Percentiles rank a stretch among this genome's conserved stretches.
Evolutionary conservation across 2,113 vertebrate genomes (phyloP).

Genomic region (Mesitornis unicolor): DNA sequence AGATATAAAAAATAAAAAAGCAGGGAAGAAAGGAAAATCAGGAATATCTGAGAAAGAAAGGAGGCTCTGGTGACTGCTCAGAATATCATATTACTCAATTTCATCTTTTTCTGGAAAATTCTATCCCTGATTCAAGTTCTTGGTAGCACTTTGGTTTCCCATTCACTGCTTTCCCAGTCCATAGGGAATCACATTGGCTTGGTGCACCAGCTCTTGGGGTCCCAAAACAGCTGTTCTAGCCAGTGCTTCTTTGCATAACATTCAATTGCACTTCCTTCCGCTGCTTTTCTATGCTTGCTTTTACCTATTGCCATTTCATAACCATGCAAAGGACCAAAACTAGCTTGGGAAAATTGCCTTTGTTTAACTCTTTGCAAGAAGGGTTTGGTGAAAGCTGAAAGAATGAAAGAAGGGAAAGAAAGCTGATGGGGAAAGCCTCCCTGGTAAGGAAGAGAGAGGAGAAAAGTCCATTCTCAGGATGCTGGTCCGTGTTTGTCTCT

Average conservation of each 20-base stretch:
- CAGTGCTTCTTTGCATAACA: neutral
- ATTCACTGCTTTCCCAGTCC: neutral
- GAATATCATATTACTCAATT: neutral
- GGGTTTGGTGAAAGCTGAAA: neutral
- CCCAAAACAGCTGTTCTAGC: neutral
- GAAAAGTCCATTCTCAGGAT: neutral
- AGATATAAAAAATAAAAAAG: neutral
- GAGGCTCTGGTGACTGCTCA: neutral
- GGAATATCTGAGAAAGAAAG: neutral
- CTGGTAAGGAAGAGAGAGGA: neutral
- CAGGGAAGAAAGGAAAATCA: accelerated
- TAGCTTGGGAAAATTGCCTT: neutral
- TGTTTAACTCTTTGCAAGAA: neutral
- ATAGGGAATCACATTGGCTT: neutral
- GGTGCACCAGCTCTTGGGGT: neutral
- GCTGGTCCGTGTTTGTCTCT: neutral
- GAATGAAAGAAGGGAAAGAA: neutral
- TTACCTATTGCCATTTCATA: neutral
- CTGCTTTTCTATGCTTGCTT: neutral
- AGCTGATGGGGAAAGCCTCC: neutral
- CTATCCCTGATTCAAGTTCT: too few species aligned
- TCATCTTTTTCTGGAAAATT: neutral
- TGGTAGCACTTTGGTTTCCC: neutral
- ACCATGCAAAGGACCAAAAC: neutral
- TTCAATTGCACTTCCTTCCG: neutral